Base-by-base conservation (phyloP, 2,797 vertebrate species). In the Iguana delicatissima region DNA sequence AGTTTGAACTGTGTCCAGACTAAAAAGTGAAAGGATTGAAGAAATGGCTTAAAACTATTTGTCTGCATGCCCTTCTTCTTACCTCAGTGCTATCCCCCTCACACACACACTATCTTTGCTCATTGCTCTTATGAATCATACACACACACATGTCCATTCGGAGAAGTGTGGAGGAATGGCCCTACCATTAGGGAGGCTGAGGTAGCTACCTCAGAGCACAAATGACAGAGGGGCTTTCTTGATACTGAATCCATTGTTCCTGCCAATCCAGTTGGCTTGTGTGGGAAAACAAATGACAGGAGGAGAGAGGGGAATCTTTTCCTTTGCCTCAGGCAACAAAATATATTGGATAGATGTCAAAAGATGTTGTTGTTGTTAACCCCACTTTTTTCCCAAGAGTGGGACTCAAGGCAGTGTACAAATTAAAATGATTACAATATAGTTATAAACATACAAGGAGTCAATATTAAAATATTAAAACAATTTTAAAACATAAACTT, bases 71-170 rank as follows among this genome's bases (percentile, higher is more conserved):
- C 29, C 26, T 29, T 59, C 38, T 57, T 84, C 35, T 80, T 88
- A 38, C 64, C 35, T 88, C 35, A 72, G 42, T 52, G 6, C 35
- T 42, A 67, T 2, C 69, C 67, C n/a, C 55, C 76, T 42, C 42
- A 46, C 42, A 46, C 42, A 46, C 42, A 46, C 42, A 46, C 62
- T 87, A 16, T 13, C 72, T 89, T 81, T 80, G 72, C 73, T 38
- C 42, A 10, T 22, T 0, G 0, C 20, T 59, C 74, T 50, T 9
- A 0, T 0, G 55, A 91, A 22, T 79, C 42, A 59, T 24, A 59
- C 13, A 69, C 42, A 29, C 0, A 86, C 52, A 76, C 0, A 0
- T 4, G 74, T 0, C 16, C 86, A 35, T 55, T 52, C 9, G 57
- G 26, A 84, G 35, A 42, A 82, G 80, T 46, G 42, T 4, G 32